phyloP scores from a whole-genome alignment of 2,888 invertebrate species.

The Hedya salicella region DNA sequence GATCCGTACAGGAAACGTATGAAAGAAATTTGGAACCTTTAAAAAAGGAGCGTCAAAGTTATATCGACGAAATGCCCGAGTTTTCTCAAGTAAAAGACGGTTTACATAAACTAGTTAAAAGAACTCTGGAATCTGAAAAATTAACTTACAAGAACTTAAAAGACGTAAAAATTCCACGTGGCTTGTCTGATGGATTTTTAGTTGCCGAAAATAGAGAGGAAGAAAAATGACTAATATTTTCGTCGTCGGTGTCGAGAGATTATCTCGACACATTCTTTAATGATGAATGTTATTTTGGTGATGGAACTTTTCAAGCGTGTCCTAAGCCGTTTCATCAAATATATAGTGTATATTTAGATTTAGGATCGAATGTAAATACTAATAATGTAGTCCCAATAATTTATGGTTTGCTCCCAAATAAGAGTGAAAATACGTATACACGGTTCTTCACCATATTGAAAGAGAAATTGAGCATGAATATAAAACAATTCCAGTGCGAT shows the following conservation, averaged over 20 bases:
- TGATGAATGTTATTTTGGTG: constrained; percentile 7
- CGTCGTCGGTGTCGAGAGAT: too few relatives aligned
- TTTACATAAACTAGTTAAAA: constrained; percentile 36
- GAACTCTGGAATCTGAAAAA: constrained; percentile 32
- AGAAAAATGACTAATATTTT: too few relatives aligned
- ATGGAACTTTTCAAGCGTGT: constrained; percentile 17
- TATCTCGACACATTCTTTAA: too few relatives aligned
- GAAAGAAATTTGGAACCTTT: constrained; percentile 34
- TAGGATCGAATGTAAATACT: neutral
- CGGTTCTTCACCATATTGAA: constrained; percentile 12
- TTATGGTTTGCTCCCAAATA: constrained; percentile 23
- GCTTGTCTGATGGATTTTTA: too few relatives aligned
- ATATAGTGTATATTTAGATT: constrained; percentile 7
- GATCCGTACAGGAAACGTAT: constrained; percentile 2
- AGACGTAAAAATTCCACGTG: constrained; percentile 7
- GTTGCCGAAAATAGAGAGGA: too few relatives aligned
- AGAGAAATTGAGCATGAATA: constrained; percentile 2
- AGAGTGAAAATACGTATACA: constrained; percentile 6
- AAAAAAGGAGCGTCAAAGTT: constrained; percentile 33
- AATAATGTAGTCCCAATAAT: constrained; percentile 15
- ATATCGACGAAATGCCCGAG: constrained; percentile 39
- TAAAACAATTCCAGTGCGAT: constrained; percentile 6
- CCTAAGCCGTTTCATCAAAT: constrained; percentile 12
- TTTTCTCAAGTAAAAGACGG: constrained; percentile 38
- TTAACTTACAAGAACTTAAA: constrained; percentile 4